Evolutionary conservation across 2,888 invertebrate species (phyloP).

Genomic region (Himalopsyche tibetana): DNA sequence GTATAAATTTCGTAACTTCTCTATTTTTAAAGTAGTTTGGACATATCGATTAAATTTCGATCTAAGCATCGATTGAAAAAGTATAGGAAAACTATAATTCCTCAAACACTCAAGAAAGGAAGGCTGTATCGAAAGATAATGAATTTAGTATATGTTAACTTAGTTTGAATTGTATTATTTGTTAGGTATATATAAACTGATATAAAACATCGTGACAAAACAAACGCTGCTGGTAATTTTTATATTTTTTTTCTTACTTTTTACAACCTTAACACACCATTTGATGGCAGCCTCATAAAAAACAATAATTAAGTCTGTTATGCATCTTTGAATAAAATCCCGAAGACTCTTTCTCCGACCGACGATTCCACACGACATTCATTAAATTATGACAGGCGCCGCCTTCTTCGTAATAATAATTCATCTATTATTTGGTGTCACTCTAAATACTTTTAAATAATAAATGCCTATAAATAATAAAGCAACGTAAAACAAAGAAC

Average conservation of each 20-base stretch:
- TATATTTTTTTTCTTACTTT: constrained; percentile 3
- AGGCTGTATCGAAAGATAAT: too few species aligned
- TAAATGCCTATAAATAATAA: constrained; percentile 43
- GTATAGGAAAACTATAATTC: too few species aligned
- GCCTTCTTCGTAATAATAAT: not conserved
- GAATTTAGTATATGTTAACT: too few species aligned
- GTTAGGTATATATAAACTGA: too few species aligned
- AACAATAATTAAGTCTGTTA: constrained; percentile 36
- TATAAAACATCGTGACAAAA: not conserved
- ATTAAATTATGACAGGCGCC: constrained; percentile 38
- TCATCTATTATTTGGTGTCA: constrained; percentile 42
- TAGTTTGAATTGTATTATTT: too few species aligned
- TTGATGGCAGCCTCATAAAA: constrained; percentile 26
- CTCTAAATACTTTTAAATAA: constrained; percentile 39
- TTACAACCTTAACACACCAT: constrained; percentile 27
- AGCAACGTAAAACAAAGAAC: constrained; percentile 37
- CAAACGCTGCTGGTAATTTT: constrained; percentile 29
- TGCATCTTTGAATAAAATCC: not conserved
- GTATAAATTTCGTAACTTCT: too few species aligned
- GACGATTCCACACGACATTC: constrained; percentile 22
- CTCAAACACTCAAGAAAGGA: too few species aligned
- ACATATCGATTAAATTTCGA: too few species aligned
- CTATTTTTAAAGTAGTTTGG: too few species aligned
- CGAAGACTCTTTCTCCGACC: constrained; percentile 6
- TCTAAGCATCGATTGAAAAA: too few species aligned